Base-by-base conservation (phyloP, 2,797 vertebrate species). In the Enteromius viviparus region DNA sequence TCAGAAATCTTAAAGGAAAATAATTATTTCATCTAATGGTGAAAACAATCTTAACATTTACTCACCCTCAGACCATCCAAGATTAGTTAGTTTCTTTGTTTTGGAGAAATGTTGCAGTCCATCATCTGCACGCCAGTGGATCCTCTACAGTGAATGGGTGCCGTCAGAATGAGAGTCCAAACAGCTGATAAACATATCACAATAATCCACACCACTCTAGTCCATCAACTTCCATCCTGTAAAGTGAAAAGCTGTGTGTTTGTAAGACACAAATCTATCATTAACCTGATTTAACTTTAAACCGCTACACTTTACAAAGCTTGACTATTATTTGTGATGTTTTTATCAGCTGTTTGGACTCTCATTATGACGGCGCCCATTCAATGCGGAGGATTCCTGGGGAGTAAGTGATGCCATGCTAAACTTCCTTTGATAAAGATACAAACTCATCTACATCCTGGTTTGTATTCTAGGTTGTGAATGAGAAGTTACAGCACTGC, bases 401-500 rank as follows among this genome's bases (percentile, higher is more conserved):
- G 14, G 12, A 62, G 5, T 12, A 62, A 29, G 23, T 29, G 4
- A 62, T 29, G 23, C 26, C 5, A 62, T 29, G 12, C 12, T 62
- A 62, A 29, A 62, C 15, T 29, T 29, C 12, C 42, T 45, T 45
- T 45, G 42, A 45, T 45, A 3, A 45, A 45, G 11, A 45, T 12
- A 45, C 45, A 12, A 45, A 45, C 11, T 14, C 45, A 12, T 45
- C 45, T 45, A 42, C 40, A 10, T 42, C 40, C 40, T 42, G 40
- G 14, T 53, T 68, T 85, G 0, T 90, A 66, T 83, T 58, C 23
- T 78, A 99, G 98, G 98, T 99, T 69, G 96, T 99, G 89, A 99
- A 99, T 29, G 97, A 99, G 89, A 99, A 99, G 87, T 95, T 99
- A 55, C 96, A 98, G 80, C 98, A 99, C 87, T 99, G 98, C 91